Percentiles rank a stretch among this genome's conserved stretches.
Evolutionary conservation across 2,113 vertebrate species (phyloP).

Genomic region (Fregetta grallaria): DNA sequence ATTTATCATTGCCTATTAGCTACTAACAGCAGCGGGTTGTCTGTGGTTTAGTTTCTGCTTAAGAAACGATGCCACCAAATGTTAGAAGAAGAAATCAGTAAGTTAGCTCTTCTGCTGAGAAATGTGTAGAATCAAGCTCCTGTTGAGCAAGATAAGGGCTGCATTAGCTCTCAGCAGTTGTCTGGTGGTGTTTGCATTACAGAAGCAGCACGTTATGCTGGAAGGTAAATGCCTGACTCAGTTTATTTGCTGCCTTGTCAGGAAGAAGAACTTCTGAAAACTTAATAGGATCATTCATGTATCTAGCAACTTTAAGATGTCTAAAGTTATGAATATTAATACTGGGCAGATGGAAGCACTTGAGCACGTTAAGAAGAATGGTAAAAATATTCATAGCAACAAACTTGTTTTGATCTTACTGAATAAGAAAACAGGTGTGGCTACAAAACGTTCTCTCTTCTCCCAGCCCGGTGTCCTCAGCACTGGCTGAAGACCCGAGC

Average conservation of each 20-base stretch:
- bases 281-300: neutral
- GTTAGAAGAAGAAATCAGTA: slow-evolving; percentile 31
- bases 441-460: neutral
- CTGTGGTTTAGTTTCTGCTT: neutral
- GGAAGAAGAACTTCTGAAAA: slow-evolving; percentile 46
- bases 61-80: slow-evolving; percentile 32
- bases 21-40: neutral
- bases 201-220: slow-evolving; percentile 9
- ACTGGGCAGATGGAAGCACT: neutral
- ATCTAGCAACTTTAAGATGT: slow-evolving; percentile 11
- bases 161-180: slow-evolving; percentile 47
- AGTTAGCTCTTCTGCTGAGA: slow-evolving; percentile 7
- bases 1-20: neutral
- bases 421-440: neutral
- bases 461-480: neutral
- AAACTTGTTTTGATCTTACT: neutral
- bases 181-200: slow-evolving; percentile 38
- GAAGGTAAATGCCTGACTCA: slow-evolving; percentile 41
- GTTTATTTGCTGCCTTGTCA: slow-evolving; percentile 48
- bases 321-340: slow-evolving; percentile 56
- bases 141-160: slow-evolving; percentile 49
- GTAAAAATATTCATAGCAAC: neutral
- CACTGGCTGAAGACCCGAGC: neutral
- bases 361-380: neutral
- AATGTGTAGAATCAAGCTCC: slow-evolving; percentile 29